Percentiles rank a stretch among this genome's conserved stretches.
Conservation (phyloP, 2,888 invertebrate species). For the Fragum fragum region DNA sequence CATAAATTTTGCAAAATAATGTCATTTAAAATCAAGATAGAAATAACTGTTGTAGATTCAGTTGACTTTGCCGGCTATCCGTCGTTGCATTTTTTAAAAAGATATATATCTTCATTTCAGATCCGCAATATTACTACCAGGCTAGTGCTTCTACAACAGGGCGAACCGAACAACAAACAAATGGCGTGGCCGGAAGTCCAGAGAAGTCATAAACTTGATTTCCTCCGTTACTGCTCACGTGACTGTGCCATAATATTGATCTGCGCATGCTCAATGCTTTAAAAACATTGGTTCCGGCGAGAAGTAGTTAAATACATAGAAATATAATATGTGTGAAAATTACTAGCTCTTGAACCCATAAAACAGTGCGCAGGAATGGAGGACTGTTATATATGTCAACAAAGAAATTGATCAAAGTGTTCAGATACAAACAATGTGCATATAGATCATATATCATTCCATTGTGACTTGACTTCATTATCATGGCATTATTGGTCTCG, state of each 20-base stretch:
- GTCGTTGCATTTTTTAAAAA: too few relatives aligned
- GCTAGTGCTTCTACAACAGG: conserved; percentile 41
- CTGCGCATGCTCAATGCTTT: conserved; percentile 29
- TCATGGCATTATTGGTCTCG: not conserved
- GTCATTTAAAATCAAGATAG: too few relatives aligned
- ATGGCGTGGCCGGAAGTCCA: conserved; percentile 53
- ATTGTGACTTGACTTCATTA: conserved; percentile 8
- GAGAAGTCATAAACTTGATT: conserved; percentile 60
- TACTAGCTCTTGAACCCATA: too few relatives aligned
- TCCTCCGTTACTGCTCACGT: conserved; percentile 57
- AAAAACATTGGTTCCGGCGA: conserved; percentile 17
- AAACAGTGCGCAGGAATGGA: conserved; percentile 39
- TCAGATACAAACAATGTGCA: conserved; percentile 26
- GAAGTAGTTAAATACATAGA: not conserved
- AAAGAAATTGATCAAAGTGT: conserved; percentile 10
- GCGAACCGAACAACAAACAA: conserved; percentile 43
- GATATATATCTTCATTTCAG: too few relatives aligned
- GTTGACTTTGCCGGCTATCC: too few relatives aligned
- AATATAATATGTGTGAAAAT: too few relatives aligned
- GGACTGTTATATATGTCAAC: not conserved
- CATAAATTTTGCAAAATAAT: too few relatives aligned
- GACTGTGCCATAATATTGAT: conserved; percentile 41
- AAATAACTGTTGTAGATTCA: too few relatives aligned
- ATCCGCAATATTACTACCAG: conserved; percentile 64
- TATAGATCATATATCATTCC: conserved; percentile 26